phyloP scores from a whole-genome alignment of 2,797 vertebrate species.

The Clarias platycephalus region DNA sequence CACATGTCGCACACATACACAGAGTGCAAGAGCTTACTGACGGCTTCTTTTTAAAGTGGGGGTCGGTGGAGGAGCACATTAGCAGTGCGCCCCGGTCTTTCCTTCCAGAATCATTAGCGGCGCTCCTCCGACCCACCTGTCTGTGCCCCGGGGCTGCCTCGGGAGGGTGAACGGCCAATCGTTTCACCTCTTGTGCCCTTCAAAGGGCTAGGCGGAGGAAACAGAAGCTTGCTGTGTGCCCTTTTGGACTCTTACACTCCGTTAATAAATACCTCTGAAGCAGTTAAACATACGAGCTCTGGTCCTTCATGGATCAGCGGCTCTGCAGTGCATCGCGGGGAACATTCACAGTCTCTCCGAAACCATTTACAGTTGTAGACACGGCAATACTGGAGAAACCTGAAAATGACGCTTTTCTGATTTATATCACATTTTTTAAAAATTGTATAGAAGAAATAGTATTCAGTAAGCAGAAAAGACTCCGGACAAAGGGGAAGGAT shows the following conservation, averaged over 20 bases:
- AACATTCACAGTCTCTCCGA: not conserved
- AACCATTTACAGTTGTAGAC: not conserved
- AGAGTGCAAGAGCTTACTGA: constrained; percentile 22
- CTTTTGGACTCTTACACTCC: constrained; percentile 58
- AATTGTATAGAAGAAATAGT: not conserved
- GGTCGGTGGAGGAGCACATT: constrained; percentile 65
- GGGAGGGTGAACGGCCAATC: constrained; percentile 6
- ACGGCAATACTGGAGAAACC: not conserved
- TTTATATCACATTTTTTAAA: not conserved
- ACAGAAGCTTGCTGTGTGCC: constrained; percentile 56
- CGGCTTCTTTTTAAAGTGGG: constrained; percentile 36
- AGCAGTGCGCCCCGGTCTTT: constrained; percentile 43
- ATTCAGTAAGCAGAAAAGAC: not conserved
- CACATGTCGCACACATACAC: not conserved
- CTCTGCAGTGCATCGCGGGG: not conserved
- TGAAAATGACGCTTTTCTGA: not conserved
- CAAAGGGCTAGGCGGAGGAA: constrained; percentile 65
- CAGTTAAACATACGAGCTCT: constrained; percentile 37
- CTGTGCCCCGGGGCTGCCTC: constrained; percentile 46
- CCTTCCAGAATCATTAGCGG: constrained; percentile 49
- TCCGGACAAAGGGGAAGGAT: not conserved
- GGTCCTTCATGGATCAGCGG: constrained; percentile 25
- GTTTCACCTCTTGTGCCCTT: constrained; percentile 67
- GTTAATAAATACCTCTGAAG: constrained; percentile 49
- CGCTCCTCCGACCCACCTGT: constrained; percentile 51